These are phyloP conservation scores for Megalopta genalis DNA, from an alignment of 1,140 invertebrate genomes.

Conservation along the genomic window DNA sequence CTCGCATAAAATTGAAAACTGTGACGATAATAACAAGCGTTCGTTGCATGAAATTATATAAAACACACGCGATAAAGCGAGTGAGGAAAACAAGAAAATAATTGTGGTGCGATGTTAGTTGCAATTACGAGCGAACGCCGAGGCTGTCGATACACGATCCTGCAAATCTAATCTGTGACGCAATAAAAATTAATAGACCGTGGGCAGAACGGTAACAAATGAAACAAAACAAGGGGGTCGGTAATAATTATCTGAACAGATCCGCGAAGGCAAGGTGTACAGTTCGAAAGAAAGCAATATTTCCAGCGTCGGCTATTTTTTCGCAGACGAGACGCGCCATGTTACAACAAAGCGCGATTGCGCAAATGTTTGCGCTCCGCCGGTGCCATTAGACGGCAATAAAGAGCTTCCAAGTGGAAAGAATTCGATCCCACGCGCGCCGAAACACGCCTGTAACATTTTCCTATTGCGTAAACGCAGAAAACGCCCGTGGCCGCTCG, in stretches of 20 bases:
- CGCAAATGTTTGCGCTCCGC: slow-evolving; percentile 4
- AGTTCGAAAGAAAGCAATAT: not conserved
- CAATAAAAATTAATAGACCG: not conserved
- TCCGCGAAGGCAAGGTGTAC: no score
- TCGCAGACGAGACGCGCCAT: slow-evolving; percentile 18
- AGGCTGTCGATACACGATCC: not conserved
- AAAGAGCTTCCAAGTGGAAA: slow-evolving; percentile 15
- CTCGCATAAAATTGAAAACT: not conserved
- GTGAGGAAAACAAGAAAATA: not conserved
- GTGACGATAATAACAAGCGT: not conserved
- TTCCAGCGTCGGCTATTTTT: not conserved
- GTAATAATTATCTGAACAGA: no score
- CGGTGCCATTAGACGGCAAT: slow-evolving; percentile 11
- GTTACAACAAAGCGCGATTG: slow-evolving; percentile 18
- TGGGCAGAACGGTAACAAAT: not conserved
- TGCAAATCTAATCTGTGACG: not conserved
- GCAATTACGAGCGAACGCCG: not conserved
- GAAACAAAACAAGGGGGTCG: not conserved
- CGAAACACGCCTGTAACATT: slow-evolving; percentile 49
- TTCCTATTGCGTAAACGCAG: slow-evolving; percentile 48
- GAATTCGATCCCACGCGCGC: slow-evolving; percentile 43
- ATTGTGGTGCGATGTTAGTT: not conserved
- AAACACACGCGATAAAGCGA: not conserved
- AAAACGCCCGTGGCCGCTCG: slow-evolving; percentile 38
- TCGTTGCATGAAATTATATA: not conserved